A percentile compares a stretch with the other conserved stretches of the same genome.
These are phyloP conservation scores for Brachyistius frenatus DNA, from an alignment of 2,113 vertebrate species.

Conservation along the genomic window DNA sequence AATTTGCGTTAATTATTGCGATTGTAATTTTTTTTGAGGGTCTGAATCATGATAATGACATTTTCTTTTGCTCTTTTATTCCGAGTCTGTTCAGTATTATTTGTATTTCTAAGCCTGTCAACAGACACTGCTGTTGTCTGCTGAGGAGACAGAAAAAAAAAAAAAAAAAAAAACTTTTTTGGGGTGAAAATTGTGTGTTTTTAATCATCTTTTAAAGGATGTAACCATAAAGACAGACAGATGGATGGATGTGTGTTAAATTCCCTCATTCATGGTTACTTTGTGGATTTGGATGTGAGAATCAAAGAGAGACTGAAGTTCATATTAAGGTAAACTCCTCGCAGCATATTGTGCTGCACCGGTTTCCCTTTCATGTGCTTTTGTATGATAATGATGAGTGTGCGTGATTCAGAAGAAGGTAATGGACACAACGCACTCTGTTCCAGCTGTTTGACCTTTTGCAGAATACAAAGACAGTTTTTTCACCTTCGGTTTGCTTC, in stretches of 20 bases:
- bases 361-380: not conserved
- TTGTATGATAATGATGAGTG: not conserved
- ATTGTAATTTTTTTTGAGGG: too few species aligned
- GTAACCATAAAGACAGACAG: not conserved
- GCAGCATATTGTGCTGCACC: not conserved
- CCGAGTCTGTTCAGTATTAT: too few species aligned
- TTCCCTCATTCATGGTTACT: not conserved
- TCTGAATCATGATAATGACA: too few species aligned
- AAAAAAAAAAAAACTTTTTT: too few species aligned
- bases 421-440: not conserved
- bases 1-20: too few species aligned
- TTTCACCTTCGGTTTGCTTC: constrained; percentile 13
- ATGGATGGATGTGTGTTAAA: not conserved
- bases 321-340: not conserved
- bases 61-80: too few species aligned
- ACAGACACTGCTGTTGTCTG: too few species aligned
- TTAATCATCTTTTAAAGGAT: not conserved
- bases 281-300: not conserved
- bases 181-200: not conserved
- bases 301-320: constrained; percentile 11
- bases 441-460: not conserved
- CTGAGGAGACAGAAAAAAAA: too few species aligned
- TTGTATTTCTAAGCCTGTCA: too few species aligned
- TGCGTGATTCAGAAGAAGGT: not conserved
- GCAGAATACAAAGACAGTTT: not conserved